A percentile compares a stretch with the other conserved stretches of the same genome.
phyloP scores from a whole-genome alignment of 2,888 invertebrate genomes.

The Oscheius sp. region DNA sequence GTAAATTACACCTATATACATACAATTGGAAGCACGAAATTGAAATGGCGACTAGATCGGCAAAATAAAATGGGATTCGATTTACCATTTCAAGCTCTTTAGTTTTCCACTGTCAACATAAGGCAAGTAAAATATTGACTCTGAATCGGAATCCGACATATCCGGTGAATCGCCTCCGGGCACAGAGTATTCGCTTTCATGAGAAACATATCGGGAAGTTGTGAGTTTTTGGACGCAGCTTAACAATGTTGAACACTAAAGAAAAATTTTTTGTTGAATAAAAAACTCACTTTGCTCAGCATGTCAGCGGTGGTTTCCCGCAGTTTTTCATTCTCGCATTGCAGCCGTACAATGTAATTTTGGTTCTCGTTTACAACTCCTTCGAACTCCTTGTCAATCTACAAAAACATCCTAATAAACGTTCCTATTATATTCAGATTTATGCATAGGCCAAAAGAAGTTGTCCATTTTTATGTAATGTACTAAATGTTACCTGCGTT shows the following conservation, averaged over 20 bases:
- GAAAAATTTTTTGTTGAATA: neutral
- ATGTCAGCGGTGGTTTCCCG: neutral
- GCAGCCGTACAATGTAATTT: neutral
- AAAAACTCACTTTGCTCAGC: slow-evolving; percentile 2
- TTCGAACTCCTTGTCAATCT: slow-evolving; percentile 20
- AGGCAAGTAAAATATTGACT: neutral
- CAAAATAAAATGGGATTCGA: neutral
- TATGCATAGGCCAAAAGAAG: neutral
- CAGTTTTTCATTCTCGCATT: neutral
- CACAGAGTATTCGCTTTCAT: neutral
- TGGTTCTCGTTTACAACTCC: neutral
- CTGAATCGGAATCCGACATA: neutral
- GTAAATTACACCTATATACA: slow-evolving; percentile 9
- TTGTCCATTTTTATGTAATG: no score
- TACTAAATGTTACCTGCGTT: slow-evolving; percentile 11
- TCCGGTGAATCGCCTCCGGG: slow-evolving; percentile 1
- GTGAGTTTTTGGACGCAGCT: neutral
- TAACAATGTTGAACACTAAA: slow-evolving; percentile 8
- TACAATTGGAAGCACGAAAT: neutral
- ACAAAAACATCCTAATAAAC: neutral
- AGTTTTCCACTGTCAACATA: neutral
- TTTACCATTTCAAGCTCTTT: neutral
- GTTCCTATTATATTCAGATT: neutral
- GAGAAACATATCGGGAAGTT: neutral
- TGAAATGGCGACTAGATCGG: neutral